Percentiles rank a stretch among this genome's conserved stretches.
Conservation (phyloP, 2,888 invertebrate species). For the Cephus sareptanus region DNA sequence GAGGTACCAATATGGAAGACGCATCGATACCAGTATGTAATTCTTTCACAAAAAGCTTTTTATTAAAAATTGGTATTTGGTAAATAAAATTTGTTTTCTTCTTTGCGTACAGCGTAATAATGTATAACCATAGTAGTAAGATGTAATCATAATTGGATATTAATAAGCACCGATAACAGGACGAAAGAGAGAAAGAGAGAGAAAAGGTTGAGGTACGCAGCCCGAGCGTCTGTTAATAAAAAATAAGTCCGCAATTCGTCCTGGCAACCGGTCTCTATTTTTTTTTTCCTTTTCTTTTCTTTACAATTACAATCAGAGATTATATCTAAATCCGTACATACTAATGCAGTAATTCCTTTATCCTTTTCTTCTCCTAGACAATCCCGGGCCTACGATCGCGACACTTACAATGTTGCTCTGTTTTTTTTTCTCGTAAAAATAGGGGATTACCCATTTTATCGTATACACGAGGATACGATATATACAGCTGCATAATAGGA, state of each 20-base stretch:
- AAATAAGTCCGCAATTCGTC: not conserved
- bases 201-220: not conserved
- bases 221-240: not conserved
- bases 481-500: not conserved
- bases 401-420: not conserved
- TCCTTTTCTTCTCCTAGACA: not conserved
- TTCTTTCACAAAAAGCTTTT: conserved; percentile 41
- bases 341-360: not conserved
- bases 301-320: not conserved
- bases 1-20: not conserved
- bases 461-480: not conserved
- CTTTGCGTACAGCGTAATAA: conserved; percentile 42
- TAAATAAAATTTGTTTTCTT: conserved; percentile 50
- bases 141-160: conserved; percentile 40
- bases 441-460: not conserved
- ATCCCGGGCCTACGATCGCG: not conserved
- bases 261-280: not conserved
- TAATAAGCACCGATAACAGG: conserved; percentile 12
- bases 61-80: conserved; percentile 51
- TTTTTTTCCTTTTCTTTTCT: not conserved
- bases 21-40: not conserved
- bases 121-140: conserved; percentile 42
- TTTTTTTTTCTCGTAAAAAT: not conserved
- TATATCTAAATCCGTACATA: not conserved
- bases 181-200: not conserved